phyloP scores from a whole-genome alignment of 2,113 vertebrate species.

The Chascanopsetta lugubris region DNA sequence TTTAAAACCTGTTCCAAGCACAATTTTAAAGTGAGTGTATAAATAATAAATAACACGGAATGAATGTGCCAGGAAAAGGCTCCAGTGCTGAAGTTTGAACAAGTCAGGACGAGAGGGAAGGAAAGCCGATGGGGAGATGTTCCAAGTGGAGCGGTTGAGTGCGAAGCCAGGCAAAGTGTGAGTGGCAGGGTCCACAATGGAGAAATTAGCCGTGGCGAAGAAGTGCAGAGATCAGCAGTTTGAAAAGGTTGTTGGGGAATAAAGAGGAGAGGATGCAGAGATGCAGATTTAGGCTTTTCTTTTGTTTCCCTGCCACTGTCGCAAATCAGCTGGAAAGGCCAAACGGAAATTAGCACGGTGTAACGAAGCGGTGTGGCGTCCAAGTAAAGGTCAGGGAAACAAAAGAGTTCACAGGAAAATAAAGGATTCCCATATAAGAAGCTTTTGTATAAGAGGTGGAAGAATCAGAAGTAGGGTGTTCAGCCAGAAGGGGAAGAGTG shows the following conservation, averaged over 20 bases:
- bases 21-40: neutral
- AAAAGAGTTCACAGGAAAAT: neutral
- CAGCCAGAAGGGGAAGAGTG: too few relatives aligned
- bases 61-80: too few relatives aligned
- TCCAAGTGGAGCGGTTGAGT: constrained; percentile 11
- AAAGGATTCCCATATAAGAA: too few relatives aligned
- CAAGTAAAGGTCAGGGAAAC: neutral
- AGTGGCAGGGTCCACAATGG: constrained; percentile 39
- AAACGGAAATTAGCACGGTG: constrained; percentile 12
- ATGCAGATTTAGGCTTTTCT: constrained; percentile 33
- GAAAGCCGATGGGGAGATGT: neutral
- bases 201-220: constrained; percentile 44
- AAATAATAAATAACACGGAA: too few relatives aligned
- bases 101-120: neutral
- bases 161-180: constrained; percentile 29
- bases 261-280: constrained; percentile 18
- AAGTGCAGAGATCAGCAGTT: constrained; percentile 58
- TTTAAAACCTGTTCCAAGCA: too few relatives aligned
- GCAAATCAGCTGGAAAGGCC: constrained; percentile 35
- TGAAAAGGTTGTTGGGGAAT: constrained; percentile 51
- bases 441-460: too few relatives aligned
- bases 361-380: constrained; percentile 11
- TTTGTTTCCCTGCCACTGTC: constrained; percentile 41
- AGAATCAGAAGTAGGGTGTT: too few relatives aligned
- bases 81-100: neutral